These are phyloP conservation scores for Pipra filicauda DNA, from an alignment of 2,113 vertebrate species.

Conservation along the genomic window DNA sequence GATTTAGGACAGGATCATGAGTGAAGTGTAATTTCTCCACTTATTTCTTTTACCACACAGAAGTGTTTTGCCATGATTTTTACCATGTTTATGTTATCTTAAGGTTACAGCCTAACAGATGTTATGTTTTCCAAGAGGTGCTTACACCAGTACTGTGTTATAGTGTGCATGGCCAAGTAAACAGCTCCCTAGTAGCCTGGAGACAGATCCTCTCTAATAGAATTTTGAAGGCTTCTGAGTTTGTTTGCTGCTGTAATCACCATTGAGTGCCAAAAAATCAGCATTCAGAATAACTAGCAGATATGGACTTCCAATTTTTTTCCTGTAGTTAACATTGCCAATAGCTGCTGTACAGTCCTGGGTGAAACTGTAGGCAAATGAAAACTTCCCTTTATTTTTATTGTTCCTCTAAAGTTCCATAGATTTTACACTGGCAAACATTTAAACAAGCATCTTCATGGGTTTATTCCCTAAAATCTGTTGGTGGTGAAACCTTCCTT, in stretches of 20 bases:
- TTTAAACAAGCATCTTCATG: background rate
- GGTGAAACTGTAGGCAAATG: background rate
- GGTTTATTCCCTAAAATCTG: background rate
- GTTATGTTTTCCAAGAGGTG: background rate
- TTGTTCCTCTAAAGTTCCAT: background rate
- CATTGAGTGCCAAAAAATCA: background rate
- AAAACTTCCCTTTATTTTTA: background rate
- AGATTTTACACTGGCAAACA: background rate
- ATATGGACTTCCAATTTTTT: background rate
- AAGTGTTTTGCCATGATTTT: background rate
- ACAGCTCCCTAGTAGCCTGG: background rate
- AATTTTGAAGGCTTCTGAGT: background rate
- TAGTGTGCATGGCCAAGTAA: background rate
- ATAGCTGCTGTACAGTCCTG: background rate
- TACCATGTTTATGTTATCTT: background rate
- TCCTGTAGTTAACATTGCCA: background rate
- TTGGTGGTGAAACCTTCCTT: background rate
- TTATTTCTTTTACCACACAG: background rate
- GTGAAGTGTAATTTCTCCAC: background rate
- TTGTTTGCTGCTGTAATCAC: background rate
- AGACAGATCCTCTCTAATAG: fast-evolving
- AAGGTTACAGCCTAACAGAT: background rate
- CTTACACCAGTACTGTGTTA: background rate
- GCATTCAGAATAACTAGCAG: background rate
- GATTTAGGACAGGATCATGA: background rate